A percentile compares a stretch with the other conserved stretches of the same genome.
Conservation (phyloP, 2,888 invertebrate species). For the Tetragnatha montana region DNA sequence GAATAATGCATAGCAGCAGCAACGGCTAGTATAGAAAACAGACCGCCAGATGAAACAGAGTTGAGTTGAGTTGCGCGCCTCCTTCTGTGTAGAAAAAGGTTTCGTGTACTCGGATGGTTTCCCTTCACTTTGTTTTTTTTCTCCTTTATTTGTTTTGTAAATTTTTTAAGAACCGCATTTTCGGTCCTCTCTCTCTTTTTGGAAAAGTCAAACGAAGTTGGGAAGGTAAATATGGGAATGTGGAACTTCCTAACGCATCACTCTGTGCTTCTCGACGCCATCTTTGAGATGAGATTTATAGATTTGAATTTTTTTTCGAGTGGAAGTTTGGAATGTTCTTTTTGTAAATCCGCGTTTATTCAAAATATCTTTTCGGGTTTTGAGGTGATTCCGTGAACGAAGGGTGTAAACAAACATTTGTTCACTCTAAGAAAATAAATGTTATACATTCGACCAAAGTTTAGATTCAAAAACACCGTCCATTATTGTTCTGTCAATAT, state of each 20-base stretch:
- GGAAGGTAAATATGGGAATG: neutral
- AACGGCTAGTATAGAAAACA: neutral
- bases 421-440: too few relatives aligned
- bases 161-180: neutral
- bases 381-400: too few relatives aligned
- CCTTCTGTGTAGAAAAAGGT: neutral
- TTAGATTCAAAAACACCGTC: too few relatives aligned
- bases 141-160: neutral
- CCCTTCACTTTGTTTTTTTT: neutral
- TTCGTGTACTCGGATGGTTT: neutral
- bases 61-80: neutral
- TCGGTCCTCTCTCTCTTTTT: neutral
- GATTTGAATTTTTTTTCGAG: neutral
- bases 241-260: neutral
- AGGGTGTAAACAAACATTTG: too few relatives aligned
- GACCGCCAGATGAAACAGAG: neutral
- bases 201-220: neutral
- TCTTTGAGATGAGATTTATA: neutral
- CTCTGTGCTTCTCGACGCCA: neutral
- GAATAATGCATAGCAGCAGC: constrained; percentile 36
- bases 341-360: neutral
- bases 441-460: too few relatives aligned
- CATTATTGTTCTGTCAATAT: too few relatives aligned
- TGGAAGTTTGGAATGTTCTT: neutral
- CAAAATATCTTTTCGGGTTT: too few relatives aligned